phyloP scores from a whole-genome alignment of 2,113 vertebrate species.

The Balaeniceps rex region DNA sequence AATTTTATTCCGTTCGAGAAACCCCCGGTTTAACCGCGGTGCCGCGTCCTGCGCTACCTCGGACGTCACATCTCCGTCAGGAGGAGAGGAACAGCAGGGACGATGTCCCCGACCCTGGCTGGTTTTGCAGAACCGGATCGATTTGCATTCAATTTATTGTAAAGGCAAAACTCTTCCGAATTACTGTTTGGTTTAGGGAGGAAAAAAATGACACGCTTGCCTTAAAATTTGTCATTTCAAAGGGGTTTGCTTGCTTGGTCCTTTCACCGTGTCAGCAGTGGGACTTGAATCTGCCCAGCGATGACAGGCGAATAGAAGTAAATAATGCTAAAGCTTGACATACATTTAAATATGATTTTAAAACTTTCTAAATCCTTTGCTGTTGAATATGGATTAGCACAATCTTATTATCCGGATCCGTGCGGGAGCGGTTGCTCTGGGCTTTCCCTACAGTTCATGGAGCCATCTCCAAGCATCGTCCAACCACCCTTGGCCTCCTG shows the following conservation, averaged over 20 bases:
- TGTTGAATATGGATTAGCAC: neutral
- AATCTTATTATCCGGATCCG: neutral
- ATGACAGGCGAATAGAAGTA: neutral
- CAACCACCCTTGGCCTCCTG: neutral
- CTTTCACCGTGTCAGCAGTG: neutral
- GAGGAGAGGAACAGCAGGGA: neutral
- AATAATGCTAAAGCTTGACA: neutral
- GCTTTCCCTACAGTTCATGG: neutral
- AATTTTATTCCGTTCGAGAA: neutral
- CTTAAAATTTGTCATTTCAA: neutral
- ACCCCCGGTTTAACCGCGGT: neutral
- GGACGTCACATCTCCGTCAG: accelerated
- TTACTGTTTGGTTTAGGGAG: neutral
- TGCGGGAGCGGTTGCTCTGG: accelerated
- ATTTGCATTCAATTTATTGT: neutral
- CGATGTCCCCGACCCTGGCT: accelerated
- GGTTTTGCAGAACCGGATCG: neutral
- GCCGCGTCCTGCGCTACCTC: accelerated
- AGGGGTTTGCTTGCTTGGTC: neutral
- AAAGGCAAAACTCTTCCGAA: neutral
- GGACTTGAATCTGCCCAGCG: neutral
- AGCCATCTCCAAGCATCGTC: neutral
- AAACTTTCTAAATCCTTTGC: neutral
- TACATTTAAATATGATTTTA: neutral
- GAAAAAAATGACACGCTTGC: neutral